phyloP scores from a whole-genome alignment of 2,888 invertebrate species.

The Spicauda simplicius region DNA sequence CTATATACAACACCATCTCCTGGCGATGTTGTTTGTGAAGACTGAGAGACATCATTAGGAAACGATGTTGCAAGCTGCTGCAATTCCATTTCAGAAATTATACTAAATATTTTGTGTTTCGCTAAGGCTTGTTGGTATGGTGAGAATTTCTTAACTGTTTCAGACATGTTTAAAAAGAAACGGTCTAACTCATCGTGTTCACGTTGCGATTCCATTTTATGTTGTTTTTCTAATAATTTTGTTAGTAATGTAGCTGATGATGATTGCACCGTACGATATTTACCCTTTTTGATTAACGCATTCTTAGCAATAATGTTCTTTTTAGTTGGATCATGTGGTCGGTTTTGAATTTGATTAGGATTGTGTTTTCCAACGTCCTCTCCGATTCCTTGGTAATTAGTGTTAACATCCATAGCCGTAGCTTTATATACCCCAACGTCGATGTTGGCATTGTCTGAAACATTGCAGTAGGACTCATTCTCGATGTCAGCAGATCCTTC shows the following conservation, averaged over 20 bases:
- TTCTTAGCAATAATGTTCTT: background rate
- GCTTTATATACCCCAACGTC: background rate
- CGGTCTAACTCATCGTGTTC: conserved; percentile 37
- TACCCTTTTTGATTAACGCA: background rate
- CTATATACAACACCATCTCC: background rate
- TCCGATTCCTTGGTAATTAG: background rate
- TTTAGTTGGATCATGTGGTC: background rate
- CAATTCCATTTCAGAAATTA: conserved; percentile 41
- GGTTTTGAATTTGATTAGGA: background rate
- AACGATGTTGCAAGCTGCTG: conserved; percentile 88
- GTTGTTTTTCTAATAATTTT: background rate
- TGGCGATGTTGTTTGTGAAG: background rate
- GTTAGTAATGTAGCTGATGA: background rate
- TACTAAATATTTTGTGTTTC: conserved; percentile 42
- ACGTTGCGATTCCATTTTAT: background rate
- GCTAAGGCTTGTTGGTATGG: conserved; percentile 41
- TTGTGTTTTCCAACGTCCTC: background rate
- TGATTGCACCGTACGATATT: background rate
- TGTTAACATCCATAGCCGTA: background rate
- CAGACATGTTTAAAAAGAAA: conserved; percentile 42
- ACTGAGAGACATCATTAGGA: background rate
- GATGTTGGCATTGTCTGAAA: background rate
- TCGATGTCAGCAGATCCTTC: conserved; percentile 37
- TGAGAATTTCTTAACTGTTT: conserved; percentile 42
- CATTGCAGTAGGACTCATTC: conserved; percentile 19